These are phyloP conservation scores for Tachuris rubrigastra DNA, from an alignment of 2,113 vertebrate species.

Conservation along the genomic window DNA sequence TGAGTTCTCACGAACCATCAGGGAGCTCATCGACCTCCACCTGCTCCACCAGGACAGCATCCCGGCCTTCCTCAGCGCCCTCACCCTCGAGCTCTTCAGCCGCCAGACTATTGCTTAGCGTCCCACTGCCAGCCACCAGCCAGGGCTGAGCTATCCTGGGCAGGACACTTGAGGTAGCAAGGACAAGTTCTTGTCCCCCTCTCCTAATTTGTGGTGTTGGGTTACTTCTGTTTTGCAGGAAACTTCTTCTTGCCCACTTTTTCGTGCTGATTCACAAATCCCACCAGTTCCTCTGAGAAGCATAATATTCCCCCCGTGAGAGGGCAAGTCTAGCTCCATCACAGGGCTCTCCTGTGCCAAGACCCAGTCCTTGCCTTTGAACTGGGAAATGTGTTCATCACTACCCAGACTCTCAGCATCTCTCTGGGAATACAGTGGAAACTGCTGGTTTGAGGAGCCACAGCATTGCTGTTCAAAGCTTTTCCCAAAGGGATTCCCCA, in stretches of 20 bases:
- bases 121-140: neutral
- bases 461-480: neutral
- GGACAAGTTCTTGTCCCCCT: neutral
- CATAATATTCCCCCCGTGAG: neutral
- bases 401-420: neutral
- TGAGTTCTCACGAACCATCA: slow-evolving; percentile 85
- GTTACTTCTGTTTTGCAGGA: neutral
- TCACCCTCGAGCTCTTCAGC: slow-evolving; percentile 96
- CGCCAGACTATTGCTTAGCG: slow-evolving; percentile 84
- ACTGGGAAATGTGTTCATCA: neutral
- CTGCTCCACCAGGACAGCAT: slow-evolving; percentile 95
- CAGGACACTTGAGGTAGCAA: neutral
- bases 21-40: slow-evolving; percentile 87
- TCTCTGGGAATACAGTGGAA: neutral
- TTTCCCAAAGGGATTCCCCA: neutral
- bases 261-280: neutral
- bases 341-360: neutral
- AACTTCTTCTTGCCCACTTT: neutral
- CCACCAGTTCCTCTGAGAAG: neutral
- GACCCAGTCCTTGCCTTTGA: neutral
- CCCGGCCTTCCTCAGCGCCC: slow-evolving; percentile 91
- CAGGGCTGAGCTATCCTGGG: neutral
- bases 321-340: neutral
- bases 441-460: neutral
- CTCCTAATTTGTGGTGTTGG: neutral